These are phyloP conservation scores for Malaclemys terrapin DNA, from an alignment of 2,113 vertebrate genomes.

Conservation along the genomic window DNA sequence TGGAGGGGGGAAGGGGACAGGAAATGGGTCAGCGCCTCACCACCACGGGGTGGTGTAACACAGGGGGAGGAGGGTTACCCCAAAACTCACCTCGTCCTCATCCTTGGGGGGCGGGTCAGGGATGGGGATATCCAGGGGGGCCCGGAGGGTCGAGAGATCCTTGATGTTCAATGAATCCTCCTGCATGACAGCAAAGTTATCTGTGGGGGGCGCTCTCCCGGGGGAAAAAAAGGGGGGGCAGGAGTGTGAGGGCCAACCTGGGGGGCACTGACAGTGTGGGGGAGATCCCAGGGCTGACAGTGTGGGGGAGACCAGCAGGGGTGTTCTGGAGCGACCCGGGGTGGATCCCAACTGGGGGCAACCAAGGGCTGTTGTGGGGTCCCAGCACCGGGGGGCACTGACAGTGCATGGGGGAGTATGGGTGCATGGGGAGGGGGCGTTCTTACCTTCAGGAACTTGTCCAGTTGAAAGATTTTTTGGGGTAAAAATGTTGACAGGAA, in stretches of 20 bases:
- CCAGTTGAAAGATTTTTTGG: slow-evolving; percentile 84
- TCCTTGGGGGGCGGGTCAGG: slow-evolving; percentile 90
- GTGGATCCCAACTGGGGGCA: not conserved
- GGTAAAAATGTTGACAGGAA: slow-evolving; percentile 86
- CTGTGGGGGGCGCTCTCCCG: too few relatives aligned
- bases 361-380: not conserved
- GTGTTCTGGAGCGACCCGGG: not conserved
- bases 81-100: slow-evolving; percentile 82
- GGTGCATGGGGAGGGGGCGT: too few relatives aligned
- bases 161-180: slow-evolving; percentile 81
- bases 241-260: not conserved
- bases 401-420: too few relatives aligned
- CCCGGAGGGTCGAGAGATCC: slow-evolving; percentile 81
- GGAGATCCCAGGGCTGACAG: not conserved
- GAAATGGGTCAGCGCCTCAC: not conserved
- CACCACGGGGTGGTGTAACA: fast-evolving
- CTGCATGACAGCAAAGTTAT: slow-evolving; percentile 66
- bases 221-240: not conserved
- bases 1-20: slow-evolving; percentile 35
- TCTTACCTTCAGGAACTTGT: slow-evolving; percentile 82
- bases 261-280: too few relatives aligned
- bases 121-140: slow-evolving; percentile 90
- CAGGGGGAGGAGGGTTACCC: not conserved
- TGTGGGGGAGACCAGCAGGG: not conserved
- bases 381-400: not conserved